Base-by-base conservation (phyloP, 2,113 vertebrate species). In the Polypterus senegalus region DNA sequence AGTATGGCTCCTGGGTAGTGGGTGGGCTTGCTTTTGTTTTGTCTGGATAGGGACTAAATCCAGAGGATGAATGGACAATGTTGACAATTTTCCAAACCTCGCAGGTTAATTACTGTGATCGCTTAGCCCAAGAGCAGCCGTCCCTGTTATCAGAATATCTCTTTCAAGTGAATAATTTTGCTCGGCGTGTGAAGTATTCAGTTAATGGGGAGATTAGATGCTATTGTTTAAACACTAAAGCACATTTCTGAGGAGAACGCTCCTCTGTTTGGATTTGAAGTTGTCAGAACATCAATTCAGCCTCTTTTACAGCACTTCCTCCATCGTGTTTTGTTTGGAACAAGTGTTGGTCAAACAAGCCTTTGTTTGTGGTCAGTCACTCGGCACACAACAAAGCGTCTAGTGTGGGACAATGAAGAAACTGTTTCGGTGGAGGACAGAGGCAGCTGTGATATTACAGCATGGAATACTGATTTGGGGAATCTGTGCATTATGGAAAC, bases 281-380 rank as follows among this genome's bases (percentile, higher is more conserved):
- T 78, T 71, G 74, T 80, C 69, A 75, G 76, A 68, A 68, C 63
- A 67, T 79, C 72, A 71, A 65, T 79, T 68, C 65, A 65, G 72
- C 71, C 66, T 76, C 74, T 73, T 78, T 83, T 73, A 65, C 63
- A 71, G 76, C 74, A 78, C 83, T 86, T 88, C 80, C 81, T 86
- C 74, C 76, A 85, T 73, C 69, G 74, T 67, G 76, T 81, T 90
- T 86, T 90, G 81, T 90, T 85, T 85, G 59, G 79, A 85, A 80
- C 80, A 87, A 86, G 79, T 81, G 75, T 81, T 88, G 85, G 88
- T 90, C 86, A 91, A 86, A 86, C 82, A 89, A 82, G 75, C 74
- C 85, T 89, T 89, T 86, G 83, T 90, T 81, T 83, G 79, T 70
- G 83, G 79, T 81, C 83, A 83, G 72, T 86, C 79, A 78, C 77